These are phyloP conservation scores for Hybos culiciformis DNA, from an alignment of 2,888 invertebrate species.

Conservation along the genomic window DNA sequence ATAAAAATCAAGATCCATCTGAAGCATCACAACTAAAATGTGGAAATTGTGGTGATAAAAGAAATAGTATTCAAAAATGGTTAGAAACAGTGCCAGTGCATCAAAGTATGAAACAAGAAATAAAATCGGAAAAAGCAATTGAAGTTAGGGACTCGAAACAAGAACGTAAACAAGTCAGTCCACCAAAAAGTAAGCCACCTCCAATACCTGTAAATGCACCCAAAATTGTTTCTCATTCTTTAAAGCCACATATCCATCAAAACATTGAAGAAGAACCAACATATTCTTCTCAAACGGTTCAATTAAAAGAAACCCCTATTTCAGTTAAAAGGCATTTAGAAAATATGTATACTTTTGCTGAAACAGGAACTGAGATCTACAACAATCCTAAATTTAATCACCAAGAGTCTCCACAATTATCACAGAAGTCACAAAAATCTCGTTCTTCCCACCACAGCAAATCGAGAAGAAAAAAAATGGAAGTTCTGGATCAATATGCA, in stretches of 20 bases:
- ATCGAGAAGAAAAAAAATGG: slow-evolving; percentile 22
- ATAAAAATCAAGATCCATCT: slow-evolving; percentile 20
- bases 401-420: slow-evolving; percentile 26
- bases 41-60: slow-evolving; percentile 51
- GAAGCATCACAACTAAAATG: slow-evolving; percentile 11
- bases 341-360: slow-evolving; percentile 17
- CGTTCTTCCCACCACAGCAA: slow-evolving; percentile 23
- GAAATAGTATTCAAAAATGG: slow-evolving; percentile 62
- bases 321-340: slow-evolving; percentile 16
- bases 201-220: slow-evolving; percentile 20
- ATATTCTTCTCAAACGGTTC: neutral
- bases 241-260: too few relatives aligned
- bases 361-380: slow-evolving; percentile 27
- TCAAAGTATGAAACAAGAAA: neutral
- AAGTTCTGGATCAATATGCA: slow-evolving; percentile 31
- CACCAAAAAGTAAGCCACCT: slow-evolving; percentile 24
- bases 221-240: slow-evolving; percentile 17
- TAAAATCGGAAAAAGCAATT: slow-evolving; percentile 25
- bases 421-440: slow-evolving; percentile 24
- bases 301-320: neutral
- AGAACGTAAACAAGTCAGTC: neutral
- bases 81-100: slow-evolving; percentile 51
- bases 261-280: too few relatives aligned
- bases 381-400: slow-evolving; percentile 34
- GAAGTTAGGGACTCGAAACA: neutral